These are phyloP conservation scores for Hirtodrosophila histrioides DNA, from an alignment of 2,888 invertebrate species.

Conservation along the genomic window DNA sequence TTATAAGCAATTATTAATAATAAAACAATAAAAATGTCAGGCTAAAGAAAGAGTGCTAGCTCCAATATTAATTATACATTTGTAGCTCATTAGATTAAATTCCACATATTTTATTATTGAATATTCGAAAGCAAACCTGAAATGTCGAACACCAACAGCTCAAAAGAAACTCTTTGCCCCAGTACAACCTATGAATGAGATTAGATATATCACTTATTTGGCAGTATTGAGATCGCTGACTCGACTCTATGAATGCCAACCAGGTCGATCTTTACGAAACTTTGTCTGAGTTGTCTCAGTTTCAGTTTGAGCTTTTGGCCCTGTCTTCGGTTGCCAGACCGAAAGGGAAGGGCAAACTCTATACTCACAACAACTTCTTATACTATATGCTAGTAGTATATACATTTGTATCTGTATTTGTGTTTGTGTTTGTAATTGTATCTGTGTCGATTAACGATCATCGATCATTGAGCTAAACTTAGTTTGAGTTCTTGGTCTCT, in stretches of 20 bases:
- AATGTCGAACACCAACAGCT: no score
- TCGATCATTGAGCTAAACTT: slow-evolving; percentile 20
- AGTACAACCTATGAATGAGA: no score
- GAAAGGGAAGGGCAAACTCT: slow-evolving; percentile 31
- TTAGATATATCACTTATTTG: no score
- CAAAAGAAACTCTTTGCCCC: no score
- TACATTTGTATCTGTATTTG: slow-evolving; percentile 4
- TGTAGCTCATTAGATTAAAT: no score
- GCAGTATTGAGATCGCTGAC: background rate
- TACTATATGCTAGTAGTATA: background rate
- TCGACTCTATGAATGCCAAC: slow-evolving; percentile 6
- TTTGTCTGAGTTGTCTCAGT: slow-evolving; percentile 3
- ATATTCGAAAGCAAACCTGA: no score
- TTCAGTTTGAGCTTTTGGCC: background rate
- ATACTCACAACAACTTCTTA: background rate
- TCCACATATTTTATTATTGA: no score
- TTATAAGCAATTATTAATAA: no score
- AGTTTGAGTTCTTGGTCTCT: background rate
- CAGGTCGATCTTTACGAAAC: slow-evolving; percentile 1
- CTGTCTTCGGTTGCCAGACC: slow-evolving; percentile 4
- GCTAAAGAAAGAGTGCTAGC: no score
- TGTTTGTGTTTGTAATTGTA: background rate
- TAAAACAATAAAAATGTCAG: no score
- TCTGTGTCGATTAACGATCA: slow-evolving; percentile 26
- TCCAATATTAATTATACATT: no score